Conservation (phyloP, 2,888 invertebrate genomes). For the Neoscelio sp. region DNA sequence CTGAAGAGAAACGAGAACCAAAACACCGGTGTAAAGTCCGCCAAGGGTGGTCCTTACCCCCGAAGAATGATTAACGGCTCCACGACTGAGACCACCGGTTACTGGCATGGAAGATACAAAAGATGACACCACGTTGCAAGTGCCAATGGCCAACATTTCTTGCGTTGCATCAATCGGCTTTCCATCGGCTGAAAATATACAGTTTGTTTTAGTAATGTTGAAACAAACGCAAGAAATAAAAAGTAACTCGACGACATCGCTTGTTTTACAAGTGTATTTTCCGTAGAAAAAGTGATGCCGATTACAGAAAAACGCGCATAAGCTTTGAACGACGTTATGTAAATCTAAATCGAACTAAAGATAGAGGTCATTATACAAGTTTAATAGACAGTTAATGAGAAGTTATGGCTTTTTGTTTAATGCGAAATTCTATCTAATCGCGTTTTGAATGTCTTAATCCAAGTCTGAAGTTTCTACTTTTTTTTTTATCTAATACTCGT, state of each 20-base stretch:
- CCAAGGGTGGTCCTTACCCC: constrained; percentile 89
- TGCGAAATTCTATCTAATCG: constrained; percentile 14
- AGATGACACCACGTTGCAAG: constrained; percentile 87
- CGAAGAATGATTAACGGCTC: constrained; percentile 89
- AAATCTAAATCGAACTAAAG: not conserved
- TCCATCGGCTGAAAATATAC: constrained; percentile 84
- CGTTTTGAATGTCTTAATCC: not conserved
- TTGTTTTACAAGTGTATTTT: constrained; percentile 4
- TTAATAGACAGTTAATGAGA: not conserved
- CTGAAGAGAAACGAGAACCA: constrained; percentile 84
- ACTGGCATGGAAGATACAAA: constrained; percentile 89
- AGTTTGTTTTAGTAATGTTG: not conserved
- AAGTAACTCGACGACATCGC: not conserved
- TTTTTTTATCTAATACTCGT: not conserved
- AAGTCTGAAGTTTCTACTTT: not conserved
- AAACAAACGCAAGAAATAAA: not conserved
- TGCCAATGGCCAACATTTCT: constrained; percentile 88
- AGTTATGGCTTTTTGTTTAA: constrained; percentile 2
- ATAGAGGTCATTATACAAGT: constrained; percentile 9
- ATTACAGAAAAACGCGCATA: constrained; percentile 1
- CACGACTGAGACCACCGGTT: constrained; percentile 86
- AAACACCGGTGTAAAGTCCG: constrained; percentile 86
- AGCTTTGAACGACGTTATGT: not conserved
- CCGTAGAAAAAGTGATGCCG: constrained; percentile 8
- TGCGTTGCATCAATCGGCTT: constrained; percentile 88